Conservation (phyloP, 1,140 invertebrate genomes). For the Drosophila sucinea region DNA sequence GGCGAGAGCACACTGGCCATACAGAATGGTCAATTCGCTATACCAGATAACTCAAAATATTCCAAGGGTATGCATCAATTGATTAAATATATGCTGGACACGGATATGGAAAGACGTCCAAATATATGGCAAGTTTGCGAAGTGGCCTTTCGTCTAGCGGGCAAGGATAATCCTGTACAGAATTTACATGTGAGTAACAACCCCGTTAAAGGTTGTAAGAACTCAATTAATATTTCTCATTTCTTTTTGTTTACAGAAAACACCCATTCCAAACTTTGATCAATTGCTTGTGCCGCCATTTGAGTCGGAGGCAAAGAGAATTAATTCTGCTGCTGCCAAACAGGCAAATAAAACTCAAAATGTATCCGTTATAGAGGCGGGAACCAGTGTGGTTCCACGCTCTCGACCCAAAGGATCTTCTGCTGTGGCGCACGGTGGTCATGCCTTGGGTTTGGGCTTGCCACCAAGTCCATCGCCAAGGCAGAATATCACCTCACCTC, state of each 20-base stretch:
- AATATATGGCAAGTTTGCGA: slow-evolving; percentile 95
- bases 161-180: slow-evolving; percentile 91
- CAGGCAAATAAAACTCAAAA: slow-evolving; percentile 81
- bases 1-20: slow-evolving; percentile 97
- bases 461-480: slow-evolving; percentile 84
- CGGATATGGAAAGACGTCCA: slow-evolving; percentile 91
- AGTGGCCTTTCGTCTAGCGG: slow-evolving; percentile 89
- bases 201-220: too few species aligned
- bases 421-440: slow-evolving; percentile 82
- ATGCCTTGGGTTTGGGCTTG: slow-evolving; percentile 83
- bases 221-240: slow-evolving; percentile 1
- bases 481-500: slow-evolving; percentile 80
- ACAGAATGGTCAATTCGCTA: slow-evolving; percentile 94
- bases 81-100: slow-evolving; percentile 93
- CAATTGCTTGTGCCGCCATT: slow-evolving; percentile 87
- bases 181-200: slow-evolving; percentile 89
- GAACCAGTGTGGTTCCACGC: slow-evolving; percentile 92
- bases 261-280: slow-evolving; percentile 86
- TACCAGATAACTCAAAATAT: slow-evolving; percentile 93
- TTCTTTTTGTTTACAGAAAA: slow-evolving; percentile 84
- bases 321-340: slow-evolving; percentile 84
- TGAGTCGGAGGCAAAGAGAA: slow-evolving; percentile 87
- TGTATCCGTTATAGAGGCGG: slow-evolving; percentile 85
- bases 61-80: slow-evolving; percentile 86
- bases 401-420: slow-evolving; percentile 90